A percentile compares a stretch with the other conserved stretches of the same genome.
phyloP scores from a whole-genome alignment of 2,797 vertebrate genomes.

The Pseudochromis fuscus region DNA sequence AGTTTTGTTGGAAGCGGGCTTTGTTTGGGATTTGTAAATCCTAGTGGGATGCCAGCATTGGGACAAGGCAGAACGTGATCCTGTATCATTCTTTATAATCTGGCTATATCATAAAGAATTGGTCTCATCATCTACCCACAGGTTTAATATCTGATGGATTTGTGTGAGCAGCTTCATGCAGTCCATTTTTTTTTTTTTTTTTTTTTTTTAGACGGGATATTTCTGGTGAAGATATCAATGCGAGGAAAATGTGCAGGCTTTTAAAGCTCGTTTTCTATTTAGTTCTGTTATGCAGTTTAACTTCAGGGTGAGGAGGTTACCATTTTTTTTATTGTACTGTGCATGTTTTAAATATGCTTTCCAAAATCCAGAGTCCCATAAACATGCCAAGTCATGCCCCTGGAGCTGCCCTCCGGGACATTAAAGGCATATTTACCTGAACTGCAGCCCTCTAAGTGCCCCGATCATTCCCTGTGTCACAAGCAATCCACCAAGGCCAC shows the following conservation, averaged over 20 bases:
- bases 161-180: constrained; percentile 43
- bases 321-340: constrained; percentile 43
- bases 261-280: constrained; percentile 29
- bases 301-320: constrained; percentile 40
- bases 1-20: constrained; percentile 51
- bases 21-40: constrained; percentile 77
- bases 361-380: constrained; percentile 57
- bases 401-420: constrained; percentile 65
- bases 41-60: constrained; percentile 70
- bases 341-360: constrained; percentile 65
- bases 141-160: constrained; percentile 63
- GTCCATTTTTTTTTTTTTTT: no score
- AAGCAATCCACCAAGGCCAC: constrained; percentile 82
- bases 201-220: constrained; percentile 12
- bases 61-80: constrained; percentile 58
- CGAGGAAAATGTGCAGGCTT: constrained; percentile 17
- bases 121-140: constrained; percentile 56
- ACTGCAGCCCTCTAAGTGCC: constrained; percentile 79
- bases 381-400: constrained; percentile 76
- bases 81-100: constrained; percentile 66
- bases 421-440: constrained; percentile 78
- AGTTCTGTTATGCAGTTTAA: constrained; percentile 29
- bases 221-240: constrained; percentile 20
- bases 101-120: constrained; percentile 64
- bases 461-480: constrained; percentile 82